Base-by-base conservation (phyloP, 2,797 vertebrate species). In the Coracias cyanogaster region DNA sequence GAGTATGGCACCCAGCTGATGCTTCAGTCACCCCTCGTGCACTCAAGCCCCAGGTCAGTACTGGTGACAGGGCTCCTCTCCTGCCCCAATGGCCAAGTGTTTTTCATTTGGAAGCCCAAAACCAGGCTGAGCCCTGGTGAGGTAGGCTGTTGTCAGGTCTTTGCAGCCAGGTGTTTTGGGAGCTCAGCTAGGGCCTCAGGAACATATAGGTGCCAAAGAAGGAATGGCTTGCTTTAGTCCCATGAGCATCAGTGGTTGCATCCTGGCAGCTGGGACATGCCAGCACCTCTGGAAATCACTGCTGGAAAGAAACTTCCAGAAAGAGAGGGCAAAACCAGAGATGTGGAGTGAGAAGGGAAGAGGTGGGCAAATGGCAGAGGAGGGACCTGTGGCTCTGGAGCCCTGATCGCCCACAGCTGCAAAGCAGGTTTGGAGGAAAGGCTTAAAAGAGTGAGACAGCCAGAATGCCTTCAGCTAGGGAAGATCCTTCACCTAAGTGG, bases 381-480 rank as follows among this genome's bases (percentile, higher is more conserved):
- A 31, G 22, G 6, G 2, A 43, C 2, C 2, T 57, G 26, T 0
- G 20, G 35, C 6, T 62, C 6, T 70, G n/a, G 9, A 15, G 3
- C 4, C 0, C 1, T 46, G 6, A 20, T 9, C 10, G 26, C 5
- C 45, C 39, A 2, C 4, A 64, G 24, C 15, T 74, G 31, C 15
- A 21, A 9, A 62, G 29, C 8, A 13, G 5, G 2, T 18, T 41
- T 20, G 29, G 22, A 46, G 14, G 26, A 57, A 86, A 55, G 10
- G 26, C 18, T 82, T 35, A 31, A 43, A 20, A 12, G 26, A 28
- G 7, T 2, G 25, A 39, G 31, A 14, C 1, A 14, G 0, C 0
- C 2, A 2, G 3, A 5, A 0, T 2, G 1, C 1, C 6, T 19
- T 51, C 8, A 26, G 18, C 5, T 1, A 4, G 1, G 7, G 60